Percentiles rank a stretch among this genome's conserved stretches.
These are phyloP conservation scores for Stenodema calcarata DNA, from an alignment of 2,888 invertebrate species.

Conservation along the genomic window DNA sequence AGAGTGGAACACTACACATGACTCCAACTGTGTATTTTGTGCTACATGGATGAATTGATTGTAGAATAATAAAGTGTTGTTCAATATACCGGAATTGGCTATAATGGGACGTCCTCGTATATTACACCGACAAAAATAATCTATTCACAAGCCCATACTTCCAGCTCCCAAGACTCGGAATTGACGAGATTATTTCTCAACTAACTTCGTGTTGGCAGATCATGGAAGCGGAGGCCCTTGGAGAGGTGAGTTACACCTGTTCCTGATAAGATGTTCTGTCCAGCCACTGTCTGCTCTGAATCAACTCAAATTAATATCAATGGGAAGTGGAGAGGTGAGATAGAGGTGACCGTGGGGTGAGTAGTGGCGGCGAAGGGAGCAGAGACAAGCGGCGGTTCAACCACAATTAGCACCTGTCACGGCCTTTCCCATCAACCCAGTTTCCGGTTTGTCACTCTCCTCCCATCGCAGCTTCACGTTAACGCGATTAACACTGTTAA, in stretches of 20 bases:
- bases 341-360: neutral
- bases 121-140: too few species aligned
- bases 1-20: too few species aligned
- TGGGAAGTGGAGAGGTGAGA: neutral
- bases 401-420: slow-evolving; percentile 2
- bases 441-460: neutral
- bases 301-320: neutral
- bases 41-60: too few species aligned
- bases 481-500: neutral
- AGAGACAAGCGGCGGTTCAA: neutral
- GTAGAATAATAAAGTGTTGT: too few species aligned
- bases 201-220: neutral
- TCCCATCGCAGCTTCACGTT: neutral
- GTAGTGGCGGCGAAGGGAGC: neutral
- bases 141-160: too few species aligned
- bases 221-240: neutral
- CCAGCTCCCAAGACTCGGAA: too few species aligned
- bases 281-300: neutral
- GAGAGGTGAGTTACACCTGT: neutral
- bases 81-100: too few species aligned
- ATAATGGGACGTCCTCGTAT: too few species aligned
- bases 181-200: too few species aligned
- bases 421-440: slow-evolving; percentile 2
- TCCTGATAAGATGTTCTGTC: neutral
- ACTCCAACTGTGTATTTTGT: too few species aligned